Conservation (phyloP, 2,113 vertebrate genomes). For the Crotalus helleri region DNA sequence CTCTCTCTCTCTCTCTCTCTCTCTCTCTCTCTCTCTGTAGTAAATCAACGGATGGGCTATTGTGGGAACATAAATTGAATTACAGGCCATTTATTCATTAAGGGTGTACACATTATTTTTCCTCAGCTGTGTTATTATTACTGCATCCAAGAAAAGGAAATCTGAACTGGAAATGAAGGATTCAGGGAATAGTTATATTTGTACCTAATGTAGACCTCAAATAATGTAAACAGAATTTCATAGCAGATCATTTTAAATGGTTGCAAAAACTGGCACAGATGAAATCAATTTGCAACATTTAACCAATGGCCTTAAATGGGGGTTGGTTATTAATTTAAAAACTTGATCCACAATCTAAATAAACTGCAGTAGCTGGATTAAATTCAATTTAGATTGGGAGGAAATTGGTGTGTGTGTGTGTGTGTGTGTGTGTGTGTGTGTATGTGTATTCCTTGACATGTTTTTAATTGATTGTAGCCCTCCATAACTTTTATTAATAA, state of each 20-base stretch:
- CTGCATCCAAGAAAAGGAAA: conserved; percentile 52
- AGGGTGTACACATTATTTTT: conserved; percentile 36
- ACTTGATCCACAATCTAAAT: neutral
- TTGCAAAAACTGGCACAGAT: neutral
- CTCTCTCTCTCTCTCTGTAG: neutral
- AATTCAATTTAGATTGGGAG: neutral
- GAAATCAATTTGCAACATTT: neutral
- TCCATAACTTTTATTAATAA: neutral
- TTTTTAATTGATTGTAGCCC: neutral
- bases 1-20: neutral
- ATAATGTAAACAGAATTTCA: conserved; percentile 44
- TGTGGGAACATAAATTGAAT: conserved; percentile 26
- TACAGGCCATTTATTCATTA: conserved; percentile 41
- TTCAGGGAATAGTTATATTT: conserved; percentile 27
- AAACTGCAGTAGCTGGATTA: neutral
- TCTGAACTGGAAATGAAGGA: conserved; percentile 34
- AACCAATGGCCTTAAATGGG: neutral
- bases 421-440: too few species aligned
- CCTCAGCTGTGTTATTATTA: conserved; percentile 43
- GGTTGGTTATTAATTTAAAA: conserved; percentile 17
- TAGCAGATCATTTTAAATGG: conserved; percentile 19
- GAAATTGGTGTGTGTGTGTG: neutral
- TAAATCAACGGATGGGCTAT: conserved; percentile 26
- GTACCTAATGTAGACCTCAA: conserved; percentile 34
- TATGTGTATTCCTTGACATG: neutral